Evolutionary conservation across 2,113 vertebrate genomes (phyloP), one percentile per base, ranked within the genome.

Genomic region (Archocentrus centrarchus): DNA sequence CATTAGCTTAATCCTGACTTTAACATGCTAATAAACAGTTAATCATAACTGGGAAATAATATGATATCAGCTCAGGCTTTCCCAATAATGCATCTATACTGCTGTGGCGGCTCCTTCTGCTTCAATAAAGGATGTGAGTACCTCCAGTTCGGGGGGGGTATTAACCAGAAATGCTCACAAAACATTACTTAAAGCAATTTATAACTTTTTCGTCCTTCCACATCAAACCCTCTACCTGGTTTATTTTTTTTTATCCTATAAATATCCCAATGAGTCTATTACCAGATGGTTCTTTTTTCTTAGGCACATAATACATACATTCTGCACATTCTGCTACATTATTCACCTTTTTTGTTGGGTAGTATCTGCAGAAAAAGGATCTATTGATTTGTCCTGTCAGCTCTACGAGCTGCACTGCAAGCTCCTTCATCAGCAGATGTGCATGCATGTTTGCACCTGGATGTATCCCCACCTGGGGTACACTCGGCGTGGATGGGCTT

Each of bases 321-420:
- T n/a, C n/a, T n/a, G n/a, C n/a, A n/a, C n/a, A n/a, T n/a, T n/a
- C n/a, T n/a, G n/a, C 44, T 7, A 22, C 37, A 80, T 18, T 47
- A 44, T 77, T 37, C 2, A 7, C 3, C n/a, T 58, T 35, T 35
- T 84, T 70, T 84, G 81, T 77, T 66, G 66, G 27, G 35, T 15
- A 8, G 7, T 7, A 10, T 83, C 80, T 85, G 66, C 66, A 73
- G 66, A 0, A 79, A 66, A 57, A 77, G 76, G 70, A 37, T 2
- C 44, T 61, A 70, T 86, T 86, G 83, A 27, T 83, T 41, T 39
- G 27, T 22, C 47, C 63, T 22, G 44, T 85, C 91, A 89, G 88
- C 91, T 82, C 62, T 76, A 22, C 68, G 41, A 60, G 64, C 84
- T 88, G 80, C 82, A 77, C 66, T n/a, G 32, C 11, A n/a, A 14